Conservation (phyloP, 2,888 invertebrate species). For the Tinea trinotella region DNA sequence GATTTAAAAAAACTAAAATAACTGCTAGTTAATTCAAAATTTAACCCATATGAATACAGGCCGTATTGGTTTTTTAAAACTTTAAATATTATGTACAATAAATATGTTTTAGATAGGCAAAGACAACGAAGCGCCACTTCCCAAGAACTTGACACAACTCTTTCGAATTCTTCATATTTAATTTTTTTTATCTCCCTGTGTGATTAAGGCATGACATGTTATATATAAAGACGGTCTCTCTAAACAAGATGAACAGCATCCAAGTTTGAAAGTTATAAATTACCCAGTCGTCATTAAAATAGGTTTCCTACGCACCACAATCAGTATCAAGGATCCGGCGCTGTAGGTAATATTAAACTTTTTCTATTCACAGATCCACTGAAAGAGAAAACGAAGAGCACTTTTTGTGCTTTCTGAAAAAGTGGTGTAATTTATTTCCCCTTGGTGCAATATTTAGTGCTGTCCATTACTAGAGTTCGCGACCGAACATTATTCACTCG, state of each 20-base stretch:
- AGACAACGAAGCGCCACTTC: too few relatives aligned
- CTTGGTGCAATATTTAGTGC: slow-evolving; percentile 70
- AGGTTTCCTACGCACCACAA: background rate
- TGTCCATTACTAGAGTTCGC: slow-evolving; percentile 71
- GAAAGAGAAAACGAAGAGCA: slow-evolving; percentile 59
- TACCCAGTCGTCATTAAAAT: background rate
- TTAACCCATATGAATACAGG: too few relatives aligned
- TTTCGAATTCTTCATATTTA: too few relatives aligned
- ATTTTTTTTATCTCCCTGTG: too few relatives aligned
- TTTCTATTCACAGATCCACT: slow-evolving; percentile 8
- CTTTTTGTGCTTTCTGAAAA: slow-evolving; percentile 67
- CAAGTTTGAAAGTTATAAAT: background rate
- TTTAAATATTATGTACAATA: too few relatives aligned
- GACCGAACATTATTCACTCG: slow-evolving; percentile 68
- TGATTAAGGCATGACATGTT: too few relatives aligned
- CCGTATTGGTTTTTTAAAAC: too few relatives aligned
- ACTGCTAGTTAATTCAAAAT: too few relatives aligned
- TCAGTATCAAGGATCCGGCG: background rate
- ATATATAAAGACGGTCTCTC: too few relatives aligned
- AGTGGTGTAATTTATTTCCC: slow-evolving; percentile 68
- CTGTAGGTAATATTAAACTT: slow-evolving; percentile 7
- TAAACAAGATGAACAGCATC: background rate
- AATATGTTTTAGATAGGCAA: too few relatives aligned
- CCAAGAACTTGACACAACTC: too few relatives aligned
- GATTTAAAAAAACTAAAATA: too few relatives aligned